Conservation (phyloP, 2,797 vertebrate species). For the Schizopygopsis malacanthus region DNA sequence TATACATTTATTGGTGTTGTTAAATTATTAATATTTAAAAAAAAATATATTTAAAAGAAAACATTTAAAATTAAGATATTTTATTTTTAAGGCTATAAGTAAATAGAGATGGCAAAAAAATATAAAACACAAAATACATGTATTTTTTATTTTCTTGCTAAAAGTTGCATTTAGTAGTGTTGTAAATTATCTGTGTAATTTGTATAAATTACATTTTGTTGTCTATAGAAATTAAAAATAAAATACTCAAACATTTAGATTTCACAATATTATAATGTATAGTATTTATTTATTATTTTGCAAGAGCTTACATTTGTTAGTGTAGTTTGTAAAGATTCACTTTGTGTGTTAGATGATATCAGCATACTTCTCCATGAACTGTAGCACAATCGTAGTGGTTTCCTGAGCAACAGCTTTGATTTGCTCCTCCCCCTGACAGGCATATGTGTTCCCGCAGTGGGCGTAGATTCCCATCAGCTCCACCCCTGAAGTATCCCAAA, state of each 20-base stretch:
- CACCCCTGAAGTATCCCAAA: slow-evolving; percentile 69
- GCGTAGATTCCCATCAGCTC: slow-evolving; percentile 82
- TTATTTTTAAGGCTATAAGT: not conserved
- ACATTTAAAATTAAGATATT: not conserved
- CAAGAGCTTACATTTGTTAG: not conserved
- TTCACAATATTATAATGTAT: not conserved
- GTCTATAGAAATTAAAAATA: not conserved
- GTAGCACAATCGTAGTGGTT: slow-evolving; percentile 73
- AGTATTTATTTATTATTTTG: no score
- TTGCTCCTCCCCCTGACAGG: slow-evolving; percentile 74
- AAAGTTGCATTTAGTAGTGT: not conserved
- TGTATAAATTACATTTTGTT: not conserved
- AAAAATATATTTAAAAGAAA: not conserved
- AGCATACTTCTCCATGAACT: slow-evolving; percentile 82
- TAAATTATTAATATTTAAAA: not conserved
- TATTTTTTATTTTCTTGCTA: not conserved
- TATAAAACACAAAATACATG: not conserved
- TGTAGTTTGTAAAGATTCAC: not conserved
- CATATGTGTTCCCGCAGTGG: slow-evolving; percentile 87
- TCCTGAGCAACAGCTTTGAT: slow-evolving; percentile 78
- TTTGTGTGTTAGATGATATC: not conserved
- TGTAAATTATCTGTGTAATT: not conserved
- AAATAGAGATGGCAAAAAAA: not conserved
- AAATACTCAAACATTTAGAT: not conserved
- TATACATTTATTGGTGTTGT: not conserved